A percentile compares a stretch with the other conserved stretches of the same genome.
Conservation (phyloP, 2,888 invertebrate genomes). For the Pristionchus arcanus region DNA sequence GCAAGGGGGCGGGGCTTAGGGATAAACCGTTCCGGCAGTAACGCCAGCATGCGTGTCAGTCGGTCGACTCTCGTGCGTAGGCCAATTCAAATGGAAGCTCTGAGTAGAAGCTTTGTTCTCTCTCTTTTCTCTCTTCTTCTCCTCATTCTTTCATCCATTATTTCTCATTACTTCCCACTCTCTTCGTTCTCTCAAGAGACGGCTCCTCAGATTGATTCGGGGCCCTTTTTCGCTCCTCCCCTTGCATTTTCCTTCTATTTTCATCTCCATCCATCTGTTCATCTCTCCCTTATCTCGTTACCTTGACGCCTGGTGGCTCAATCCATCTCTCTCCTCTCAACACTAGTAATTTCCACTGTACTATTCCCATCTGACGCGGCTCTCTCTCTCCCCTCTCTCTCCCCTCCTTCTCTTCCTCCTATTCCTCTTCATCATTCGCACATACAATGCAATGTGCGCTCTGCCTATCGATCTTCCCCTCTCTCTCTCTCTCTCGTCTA, state of each 20-base stretch:
- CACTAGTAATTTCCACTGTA: background rate
- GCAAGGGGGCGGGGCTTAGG: background rate
- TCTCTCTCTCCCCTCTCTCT: background rate
- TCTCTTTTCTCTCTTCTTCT: background rate
- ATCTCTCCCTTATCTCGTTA: background rate
- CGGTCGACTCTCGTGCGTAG: background rate
- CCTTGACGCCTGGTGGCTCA: background rate
- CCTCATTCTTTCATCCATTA: background rate
- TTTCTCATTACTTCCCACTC: conserved; percentile 21
- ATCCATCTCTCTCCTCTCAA: background rate
- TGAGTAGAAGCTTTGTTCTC: background rate
- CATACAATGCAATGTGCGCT: background rate
- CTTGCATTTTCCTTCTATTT: background rate
- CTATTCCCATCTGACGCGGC: background rate
- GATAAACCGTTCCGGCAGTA: background rate
- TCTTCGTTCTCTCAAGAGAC: conserved; percentile 8
- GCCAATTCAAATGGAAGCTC: conserved; percentile 12
- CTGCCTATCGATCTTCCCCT: background rate
- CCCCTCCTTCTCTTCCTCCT: background rate
- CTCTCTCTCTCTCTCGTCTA: background rate
- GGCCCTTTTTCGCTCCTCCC: background rate
- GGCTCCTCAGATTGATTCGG: conserved; percentile 32
- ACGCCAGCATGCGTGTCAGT: background rate
- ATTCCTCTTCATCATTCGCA: conserved; percentile 11
- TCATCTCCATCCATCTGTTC: background rate